Conservation (phyloP, 2,113 vertebrate genomes). For the Vicugna pacos region DNA sequence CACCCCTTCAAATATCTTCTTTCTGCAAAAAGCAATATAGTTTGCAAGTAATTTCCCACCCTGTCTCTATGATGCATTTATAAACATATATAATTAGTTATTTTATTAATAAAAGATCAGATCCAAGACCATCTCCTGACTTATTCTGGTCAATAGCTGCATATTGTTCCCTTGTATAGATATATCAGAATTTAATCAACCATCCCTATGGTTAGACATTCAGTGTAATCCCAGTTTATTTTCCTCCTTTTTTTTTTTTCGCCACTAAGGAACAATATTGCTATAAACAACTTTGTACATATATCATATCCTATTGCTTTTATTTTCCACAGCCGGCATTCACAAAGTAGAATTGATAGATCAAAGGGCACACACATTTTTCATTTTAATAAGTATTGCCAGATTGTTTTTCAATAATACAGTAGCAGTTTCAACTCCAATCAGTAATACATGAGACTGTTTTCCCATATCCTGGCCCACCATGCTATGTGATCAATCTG, state of each 20-base stretch:
- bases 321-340: background rate
- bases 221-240: background rate
- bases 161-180: background rate
- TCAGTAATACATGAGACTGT: background rate
- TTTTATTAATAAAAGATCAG: background rate
- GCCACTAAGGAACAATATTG: background rate
- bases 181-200: background rate
- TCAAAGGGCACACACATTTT: slow-evolving; percentile 30
- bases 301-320: background rate
- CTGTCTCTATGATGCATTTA: background rate
- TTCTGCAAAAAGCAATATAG: background rate
- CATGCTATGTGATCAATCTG: slow-evolving; percentile 3
- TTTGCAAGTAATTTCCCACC: background rate
- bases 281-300: background rate
- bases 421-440: background rate
- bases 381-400: slow-evolving; percentile 50
- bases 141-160: background rate
- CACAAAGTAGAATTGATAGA: background rate
- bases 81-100: background rate
- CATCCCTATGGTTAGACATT: background rate
- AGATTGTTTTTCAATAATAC: slow-evolving; percentile 51
- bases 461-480: background rate
- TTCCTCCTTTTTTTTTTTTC: background rate
- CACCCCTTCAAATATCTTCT: background rate
- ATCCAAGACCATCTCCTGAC: background rate